Conservation (phyloP, 2,113 vertebrate genomes). For the Zosterops pallidus region DNA sequence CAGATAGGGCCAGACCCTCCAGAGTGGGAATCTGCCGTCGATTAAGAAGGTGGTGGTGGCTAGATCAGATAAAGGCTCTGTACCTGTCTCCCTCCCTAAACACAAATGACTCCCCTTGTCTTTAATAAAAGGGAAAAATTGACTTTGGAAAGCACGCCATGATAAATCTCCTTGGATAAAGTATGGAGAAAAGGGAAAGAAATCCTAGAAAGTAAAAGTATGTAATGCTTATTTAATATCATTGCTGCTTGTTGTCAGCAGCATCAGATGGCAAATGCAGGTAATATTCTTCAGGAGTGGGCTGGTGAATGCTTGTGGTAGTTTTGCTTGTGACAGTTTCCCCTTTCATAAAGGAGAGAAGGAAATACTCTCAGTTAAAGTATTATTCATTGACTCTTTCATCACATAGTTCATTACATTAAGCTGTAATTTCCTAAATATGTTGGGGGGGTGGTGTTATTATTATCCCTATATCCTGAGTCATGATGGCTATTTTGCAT, state of each 20-base stretch:
- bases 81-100: conserved; percentile 37
- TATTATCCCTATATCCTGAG: not conserved
- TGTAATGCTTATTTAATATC: not conserved
- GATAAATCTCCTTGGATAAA: not conserved
- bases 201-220: not conserved
- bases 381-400: not conserved
- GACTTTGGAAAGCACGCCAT: not conserved
- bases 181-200: not conserved
- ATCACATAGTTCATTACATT: not conserved
- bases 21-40: not conserved
- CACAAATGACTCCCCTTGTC: conserved; percentile 38
- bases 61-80: conserved; percentile 43
- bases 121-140: conserved; percentile 26
- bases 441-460: not conserved
- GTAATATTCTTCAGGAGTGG: not conserved
- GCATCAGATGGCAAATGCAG: not conserved
- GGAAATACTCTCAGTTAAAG: not conserved
- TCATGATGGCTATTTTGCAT: conserved; percentile 15
- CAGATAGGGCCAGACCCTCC: not conserved
- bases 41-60: not conserved
- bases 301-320: not conserved
- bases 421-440: conserved; percentile 26
- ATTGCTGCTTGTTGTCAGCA: not conserved
- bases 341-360: not conserved
- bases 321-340: not conserved